Base-by-base conservation (phyloP, 2,888 invertebrate species). In the Synergus itoensis region DNA sequence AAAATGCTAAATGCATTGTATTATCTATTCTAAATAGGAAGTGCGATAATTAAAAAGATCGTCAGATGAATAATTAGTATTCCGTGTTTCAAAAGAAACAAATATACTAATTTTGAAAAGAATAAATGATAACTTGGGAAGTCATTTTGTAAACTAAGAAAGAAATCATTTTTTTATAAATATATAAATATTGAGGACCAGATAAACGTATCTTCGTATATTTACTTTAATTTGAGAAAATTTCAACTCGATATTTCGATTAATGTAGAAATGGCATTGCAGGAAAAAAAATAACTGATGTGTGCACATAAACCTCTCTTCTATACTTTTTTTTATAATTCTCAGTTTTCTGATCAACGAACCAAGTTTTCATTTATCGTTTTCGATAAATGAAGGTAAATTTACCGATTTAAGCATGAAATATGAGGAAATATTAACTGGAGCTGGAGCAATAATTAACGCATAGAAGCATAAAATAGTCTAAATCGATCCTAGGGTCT, bases 381-480 rank as follows among this genome's bases (percentile, higher is more conserved):
- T 53, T 53, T 53, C 8, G 16, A 53, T 7, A 14, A 7, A 53
- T n/a, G n/a, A 7, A 53, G 14, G 7, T 53, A 53, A 4, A 53
- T 53, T 53, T 53, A 53, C 7, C 53, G n/a, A 53, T 53, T 7
- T 16, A 53, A 53, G 16, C 48, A 48, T 7, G n/a, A n/a, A n/a
- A 8, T n/a, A 53, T n/a, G 7, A 53, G 1, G 16, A 48, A 16
- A 36, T 5, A 36, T 36, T 5, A 36, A 36, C 36, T 36, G 14
- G 14, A 45, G 12, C 12, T 45, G 45, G 7, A 14, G 11, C 2
- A 45, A 45, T 45, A 45, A 45, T 45, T 45, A 14, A 45, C 4
- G 45, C 21, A 21, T 11, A 60, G 12, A 53, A 73, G 53, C n/a
- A 48, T 53, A 53, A 48, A 73, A 53, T 40, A 73, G 73, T 73